phyloP scores from a whole-genome alignment of 2,113 vertebrate species.

The Rhynchomys soricoides region DNA sequence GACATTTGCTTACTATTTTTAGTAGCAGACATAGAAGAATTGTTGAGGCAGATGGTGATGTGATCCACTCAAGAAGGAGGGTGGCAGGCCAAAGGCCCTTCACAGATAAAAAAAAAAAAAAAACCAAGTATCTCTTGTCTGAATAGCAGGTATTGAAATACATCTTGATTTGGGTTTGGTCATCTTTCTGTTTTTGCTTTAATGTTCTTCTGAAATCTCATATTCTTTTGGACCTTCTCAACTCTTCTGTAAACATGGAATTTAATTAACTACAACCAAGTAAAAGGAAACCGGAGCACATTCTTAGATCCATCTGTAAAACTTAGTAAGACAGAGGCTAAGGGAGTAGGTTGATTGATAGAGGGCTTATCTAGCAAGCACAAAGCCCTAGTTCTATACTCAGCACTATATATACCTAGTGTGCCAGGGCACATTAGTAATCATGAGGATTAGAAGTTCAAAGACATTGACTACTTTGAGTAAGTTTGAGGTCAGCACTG shows the following conservation, averaged over 20 bases:
- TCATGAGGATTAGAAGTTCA: neutral
- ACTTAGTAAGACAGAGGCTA: neutral
- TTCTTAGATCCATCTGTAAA: neutral
- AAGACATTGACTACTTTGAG: neutral
- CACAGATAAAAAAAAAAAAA: neutral
- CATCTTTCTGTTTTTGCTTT: neutral
- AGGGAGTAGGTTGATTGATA: neutral
- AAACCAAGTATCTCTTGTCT: neutral
- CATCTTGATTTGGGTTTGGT: neutral
- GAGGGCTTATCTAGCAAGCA: neutral
- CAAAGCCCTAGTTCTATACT: neutral
- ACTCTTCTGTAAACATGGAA: neutral
- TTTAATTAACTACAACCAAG: neutral
- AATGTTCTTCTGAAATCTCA: neutral
- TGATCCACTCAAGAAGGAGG: conserved; percentile 39
- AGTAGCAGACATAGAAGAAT: conserved; percentile 46
- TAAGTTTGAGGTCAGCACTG: neutral
- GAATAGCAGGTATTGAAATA: neutral
- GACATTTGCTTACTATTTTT: conserved; percentile 55
- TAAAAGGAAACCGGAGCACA: neutral
- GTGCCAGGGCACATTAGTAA: neutral
- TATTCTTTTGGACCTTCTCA: neutral
- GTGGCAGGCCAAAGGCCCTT: neutral
- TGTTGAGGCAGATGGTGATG: conserved; percentile 52
- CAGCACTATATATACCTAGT: neutral